Base-by-base conservation (phyloP, 1,140 invertebrate species). In the Trissolcus basalis region DNA sequence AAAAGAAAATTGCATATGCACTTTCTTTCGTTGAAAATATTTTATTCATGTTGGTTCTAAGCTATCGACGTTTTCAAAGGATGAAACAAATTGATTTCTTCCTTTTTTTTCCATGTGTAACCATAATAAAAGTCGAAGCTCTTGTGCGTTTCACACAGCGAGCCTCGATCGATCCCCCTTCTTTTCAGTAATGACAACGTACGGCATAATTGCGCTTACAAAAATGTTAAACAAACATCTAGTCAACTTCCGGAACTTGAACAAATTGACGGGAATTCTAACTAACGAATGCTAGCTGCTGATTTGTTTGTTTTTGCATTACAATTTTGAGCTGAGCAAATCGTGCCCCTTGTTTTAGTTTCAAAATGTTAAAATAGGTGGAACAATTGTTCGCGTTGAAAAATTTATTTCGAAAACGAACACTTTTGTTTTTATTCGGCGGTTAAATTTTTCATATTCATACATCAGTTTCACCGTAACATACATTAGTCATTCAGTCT, bases 111-210 rank as follows among this genome's bases (percentile, higher is more conserved):
- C 14, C 56, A 68, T 63, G 72, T 69, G 58, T 51, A 68, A 19
- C 72, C 72, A 75, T 75, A 75, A 69, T 75, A 75, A 75, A 75
- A 48, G 53, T 33, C 3, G 49, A 15, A 16, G 1, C 15, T 51
- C 51, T 51, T 55, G n/a, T 60, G 36, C 41, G 41, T 59, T 73
- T 36, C 50, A 45, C 36, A 55, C 13, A 43, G 32, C 50, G 44
- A 35, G 15, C 41, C 9, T 5, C 63, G 64, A 75, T 75, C 72
- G 72, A 75, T 75, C 35, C 53, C 63, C 72, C 2, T 27, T 27
- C 6, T 27, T 27, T 60, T 27, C 33, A 14, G 47, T 75, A 69
- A 69, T 69, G 64, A 69, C 72, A 69, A 39, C 11, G 64, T 64
- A n/a, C 19, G 19, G 19, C 19, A 56, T 36, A 74, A 64, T 75